These are phyloP conservation scores for Heteractis magnifica DNA, from an alignment of 92 coral and sea anemone genomes.

Conservation along the genomic window DNA sequence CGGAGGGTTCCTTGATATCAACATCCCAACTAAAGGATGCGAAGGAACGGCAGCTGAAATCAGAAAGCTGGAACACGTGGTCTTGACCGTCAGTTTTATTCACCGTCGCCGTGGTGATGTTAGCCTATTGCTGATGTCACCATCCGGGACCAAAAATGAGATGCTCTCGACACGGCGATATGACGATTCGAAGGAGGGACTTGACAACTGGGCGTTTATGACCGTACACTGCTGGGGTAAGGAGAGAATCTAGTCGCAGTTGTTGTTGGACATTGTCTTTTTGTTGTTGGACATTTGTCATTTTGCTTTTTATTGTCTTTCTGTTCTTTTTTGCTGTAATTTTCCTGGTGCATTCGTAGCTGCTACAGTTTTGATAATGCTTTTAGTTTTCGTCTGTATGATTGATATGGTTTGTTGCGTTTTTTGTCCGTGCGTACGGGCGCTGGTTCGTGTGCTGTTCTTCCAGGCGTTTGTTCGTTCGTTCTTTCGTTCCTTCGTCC, in stretches of 20 bases:
- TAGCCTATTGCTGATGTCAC: constrained; percentile 85
- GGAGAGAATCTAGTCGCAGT: not conserved
- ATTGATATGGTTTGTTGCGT: too few relatives aligned
- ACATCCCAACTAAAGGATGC: constrained; percentile 84
- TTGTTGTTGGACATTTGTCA: too few relatives aligned
- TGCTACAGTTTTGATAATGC: too few relatives aligned
- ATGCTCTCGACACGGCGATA: constrained; percentile 96
- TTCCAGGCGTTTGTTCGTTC: not conserved
- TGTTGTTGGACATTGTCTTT: too few relatives aligned
- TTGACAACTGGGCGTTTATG: constrained; percentile 99
- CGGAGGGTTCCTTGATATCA: constrained; percentile 79
- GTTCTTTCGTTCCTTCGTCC: not conserved
- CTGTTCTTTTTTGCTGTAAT: too few relatives aligned
- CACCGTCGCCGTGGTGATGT: constrained; percentile 99
- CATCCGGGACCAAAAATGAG: constrained; percentile 97
- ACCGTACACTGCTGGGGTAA: constrained; percentile 99
- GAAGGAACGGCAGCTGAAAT: constrained; percentile 77
- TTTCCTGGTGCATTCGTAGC: too few relatives aligned
- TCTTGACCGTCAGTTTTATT: constrained; percentile 86
- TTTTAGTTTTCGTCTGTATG: too few relatives aligned
- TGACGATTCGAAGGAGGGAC: constrained; percentile 96
- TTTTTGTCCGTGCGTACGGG: too few relatives aligned
- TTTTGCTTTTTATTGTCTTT: too few relatives aligned
- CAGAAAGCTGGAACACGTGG: constrained; percentile 86
- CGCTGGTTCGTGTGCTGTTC: not conserved